Evolutionary conservation across 1,140 invertebrate species (phyloP).

Genomic region (Polypedilum pembai): DNA sequence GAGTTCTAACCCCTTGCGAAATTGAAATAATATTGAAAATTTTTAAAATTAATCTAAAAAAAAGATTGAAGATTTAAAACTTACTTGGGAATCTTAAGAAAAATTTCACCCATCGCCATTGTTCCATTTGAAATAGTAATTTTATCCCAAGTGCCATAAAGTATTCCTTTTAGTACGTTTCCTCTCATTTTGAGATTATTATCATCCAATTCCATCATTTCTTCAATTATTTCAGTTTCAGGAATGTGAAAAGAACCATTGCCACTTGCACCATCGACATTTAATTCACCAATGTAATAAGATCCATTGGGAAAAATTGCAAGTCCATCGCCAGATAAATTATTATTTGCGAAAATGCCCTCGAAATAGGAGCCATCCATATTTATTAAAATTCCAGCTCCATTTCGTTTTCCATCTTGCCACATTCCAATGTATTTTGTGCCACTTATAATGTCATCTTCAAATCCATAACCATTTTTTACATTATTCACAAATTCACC

Average conservation of each 20-base stretch:
- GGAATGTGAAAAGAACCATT: constrained; percentile 71
- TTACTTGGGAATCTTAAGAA: constrained; percentile 55
- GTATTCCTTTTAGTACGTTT: constrained; percentile 47
- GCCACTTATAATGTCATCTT: constrained; percentile 75
- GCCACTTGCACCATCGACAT: constrained; percentile 50
- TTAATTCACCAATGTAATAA: constrained; percentile 82
- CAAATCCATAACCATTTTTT: constrained; percentile 75
- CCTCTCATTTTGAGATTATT: constrained; percentile 37
- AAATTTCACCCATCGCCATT: constrained; percentile 57
- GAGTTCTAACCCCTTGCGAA: neutral
- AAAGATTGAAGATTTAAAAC: constrained; percentile 34
- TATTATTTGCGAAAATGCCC: constrained; percentile 69
- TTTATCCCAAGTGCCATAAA: constrained; percentile 72
- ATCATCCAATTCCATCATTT: constrained; percentile 31
- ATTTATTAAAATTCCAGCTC: constrained; percentile 74
- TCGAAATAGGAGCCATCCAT: constrained; percentile 86
- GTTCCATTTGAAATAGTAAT: constrained; percentile 69
- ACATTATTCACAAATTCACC: constrained; percentile 73
- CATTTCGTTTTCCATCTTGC: constrained; percentile 72
- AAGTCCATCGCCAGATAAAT: constrained; percentile 71
- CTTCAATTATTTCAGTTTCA: constrained; percentile 49
- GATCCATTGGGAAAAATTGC: constrained; percentile 84
- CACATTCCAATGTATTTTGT: constrained; percentile 86
- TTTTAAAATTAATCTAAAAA: too few relatives aligned
- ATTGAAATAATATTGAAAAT: too few relatives aligned